phyloP scores from a whole-genome alignment of 2,113 vertebrate genomes.

The Halichoerus grypus region DNA sequence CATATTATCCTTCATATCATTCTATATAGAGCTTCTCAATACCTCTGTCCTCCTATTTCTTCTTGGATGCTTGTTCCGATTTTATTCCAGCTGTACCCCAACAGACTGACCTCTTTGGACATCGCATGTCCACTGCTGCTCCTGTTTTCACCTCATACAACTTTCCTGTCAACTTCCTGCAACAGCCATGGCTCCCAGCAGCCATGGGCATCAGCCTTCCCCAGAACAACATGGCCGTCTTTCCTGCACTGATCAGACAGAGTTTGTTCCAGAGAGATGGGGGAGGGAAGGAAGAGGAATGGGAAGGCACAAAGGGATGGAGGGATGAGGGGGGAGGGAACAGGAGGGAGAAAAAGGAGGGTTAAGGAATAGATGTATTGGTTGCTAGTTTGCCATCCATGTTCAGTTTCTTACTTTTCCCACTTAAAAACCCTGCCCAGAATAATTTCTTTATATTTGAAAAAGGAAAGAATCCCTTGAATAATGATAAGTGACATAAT shows the following conservation, averaged over 20 bases:
- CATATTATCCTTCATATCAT: neutral
- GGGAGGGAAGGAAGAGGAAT: too few relatives aligned
- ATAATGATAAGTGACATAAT: conserved; percentile 1
- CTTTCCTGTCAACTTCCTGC: neutral
- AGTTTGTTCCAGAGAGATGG: neutral
- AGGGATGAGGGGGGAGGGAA: neutral
- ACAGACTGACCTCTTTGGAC: neutral
- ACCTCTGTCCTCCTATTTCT: neutral
- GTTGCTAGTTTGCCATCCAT: neutral
- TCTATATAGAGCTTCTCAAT: neutral
- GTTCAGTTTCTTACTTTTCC: conserved; percentile 13
- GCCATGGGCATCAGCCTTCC: neutral
- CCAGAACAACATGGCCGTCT: neutral
- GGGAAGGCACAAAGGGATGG: neutral
- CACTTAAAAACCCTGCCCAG: neutral
- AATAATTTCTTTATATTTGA: neutral
- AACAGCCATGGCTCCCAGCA: neutral
- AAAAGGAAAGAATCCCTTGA: conserved; percentile 17
- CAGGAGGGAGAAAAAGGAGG: neutral
- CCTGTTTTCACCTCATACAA: neutral
- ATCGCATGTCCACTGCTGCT: neutral
- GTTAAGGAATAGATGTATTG: neutral
- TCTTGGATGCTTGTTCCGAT: neutral
- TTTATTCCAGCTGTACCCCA: neutral
- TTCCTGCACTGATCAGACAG: neutral